phyloP scores from a whole-genome alignment of 1,140 invertebrate species.

The Cepaea nemoralis region DNA sequence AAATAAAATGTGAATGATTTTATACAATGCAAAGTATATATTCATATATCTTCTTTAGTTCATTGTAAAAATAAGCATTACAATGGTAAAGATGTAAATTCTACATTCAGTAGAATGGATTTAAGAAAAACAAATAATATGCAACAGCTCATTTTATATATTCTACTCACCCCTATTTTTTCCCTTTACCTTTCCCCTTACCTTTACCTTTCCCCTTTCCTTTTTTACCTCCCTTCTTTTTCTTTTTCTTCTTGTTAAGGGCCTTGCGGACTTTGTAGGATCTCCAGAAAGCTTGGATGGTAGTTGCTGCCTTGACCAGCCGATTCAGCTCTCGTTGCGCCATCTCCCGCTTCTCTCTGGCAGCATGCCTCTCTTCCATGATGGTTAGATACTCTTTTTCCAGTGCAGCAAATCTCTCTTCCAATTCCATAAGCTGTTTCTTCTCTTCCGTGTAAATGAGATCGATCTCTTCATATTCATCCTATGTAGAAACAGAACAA shows the following conservation, averaged over 20 bases:
- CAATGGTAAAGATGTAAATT: no score
- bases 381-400: slow-evolving; percentile 69
- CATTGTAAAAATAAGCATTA: no score
- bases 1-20: no score
- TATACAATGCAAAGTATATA: no score
- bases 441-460: slow-evolving; percentile 70
- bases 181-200: neutral
- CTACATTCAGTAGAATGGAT: no score
- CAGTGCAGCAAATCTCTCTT: slow-evolving; percentile 70
- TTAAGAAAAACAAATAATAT: no score
- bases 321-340: slow-evolving; percentile 67
- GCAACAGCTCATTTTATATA: no score
- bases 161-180: neutral
- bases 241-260: slow-evolving; percentile 69
- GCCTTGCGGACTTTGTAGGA: slow-evolving; percentile 72
- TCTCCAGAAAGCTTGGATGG: slow-evolving; percentile 72
- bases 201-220: slow-evolving; percentile 46
- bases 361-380: slow-evolving; percentile 65
- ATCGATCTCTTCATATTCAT: slow-evolving; percentile 71
- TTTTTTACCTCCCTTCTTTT: slow-evolving; percentile 63
- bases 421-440: slow-evolving; percentile 70
- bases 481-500: slow-evolving; percentile 49
- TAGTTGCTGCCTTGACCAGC: slow-evolving; percentile 68
- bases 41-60: no score
- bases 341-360: slow-evolving; percentile 64